Evolutionary conservation across 2,888 invertebrate genomes (phyloP).

Genomic region (Abrostola triplasia): DNA sequence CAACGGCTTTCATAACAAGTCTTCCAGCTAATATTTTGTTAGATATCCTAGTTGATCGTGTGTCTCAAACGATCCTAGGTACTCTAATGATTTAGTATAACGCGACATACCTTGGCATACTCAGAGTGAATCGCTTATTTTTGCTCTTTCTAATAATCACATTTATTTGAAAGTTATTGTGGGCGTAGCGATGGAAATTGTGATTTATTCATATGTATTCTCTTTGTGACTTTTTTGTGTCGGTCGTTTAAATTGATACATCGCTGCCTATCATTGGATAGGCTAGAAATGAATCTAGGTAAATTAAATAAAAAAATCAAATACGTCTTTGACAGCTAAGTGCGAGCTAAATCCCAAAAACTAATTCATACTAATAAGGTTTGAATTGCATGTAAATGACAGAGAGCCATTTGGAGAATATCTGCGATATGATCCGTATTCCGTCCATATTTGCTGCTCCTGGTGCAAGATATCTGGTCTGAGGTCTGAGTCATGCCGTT

Average conservation of each 20-base stretch:
- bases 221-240: slow-evolving; percentile 62
- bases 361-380: background rate
- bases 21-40: slow-evolving; percentile 20
- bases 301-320: slow-evolving; percentile 25
- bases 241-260: slow-evolving; percentile 54
- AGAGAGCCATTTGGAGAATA: slow-evolving; percentile 20
- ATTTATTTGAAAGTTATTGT: slow-evolving; percentile 69
- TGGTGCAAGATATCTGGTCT: slow-evolving; percentile 35
- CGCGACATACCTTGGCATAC: slow-evolving; percentile 75
- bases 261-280: slow-evolving; percentile 46
- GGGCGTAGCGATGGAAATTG: slow-evolving; percentile 63
- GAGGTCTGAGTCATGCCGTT: slow-evolving; percentile 44
- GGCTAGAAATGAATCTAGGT: slow-evolving; percentile 34
- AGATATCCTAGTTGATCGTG: slow-evolving; percentile 21
- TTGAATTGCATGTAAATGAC: slow-evolving; percentile 2
- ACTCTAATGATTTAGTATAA: slow-evolving; percentile 73
- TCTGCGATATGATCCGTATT: slow-evolving; percentile 32
- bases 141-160: slow-evolving; percentile 70
- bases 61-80: slow-evolving; percentile 57
- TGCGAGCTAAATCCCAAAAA: background rate
- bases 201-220: slow-evolving; percentile 68
- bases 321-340: background rate
- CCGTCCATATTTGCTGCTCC: slow-evolving; percentile 27
- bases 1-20: too few relatives aligned
- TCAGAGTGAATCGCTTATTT: slow-evolving; percentile 71